Percentiles rank a stretch among this genome's conserved stretches.
These are phyloP conservation scores for Chloroclysta siterata DNA, from an alignment of 2,888 invertebrate genomes.

Conservation along the genomic window DNA sequence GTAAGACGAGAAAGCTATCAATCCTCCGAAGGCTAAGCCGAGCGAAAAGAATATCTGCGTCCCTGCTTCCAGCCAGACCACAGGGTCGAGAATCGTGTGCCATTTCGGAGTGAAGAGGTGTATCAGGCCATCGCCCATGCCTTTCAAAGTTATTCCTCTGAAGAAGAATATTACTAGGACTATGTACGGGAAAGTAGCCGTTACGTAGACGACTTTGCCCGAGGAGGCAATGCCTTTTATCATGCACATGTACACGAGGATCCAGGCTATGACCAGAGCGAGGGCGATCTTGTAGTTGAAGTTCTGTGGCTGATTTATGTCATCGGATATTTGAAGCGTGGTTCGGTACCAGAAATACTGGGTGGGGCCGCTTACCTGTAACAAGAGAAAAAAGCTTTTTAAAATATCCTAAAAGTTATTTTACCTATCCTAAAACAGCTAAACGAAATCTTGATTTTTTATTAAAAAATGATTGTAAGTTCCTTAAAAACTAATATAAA, in stretches of 20 bases:
- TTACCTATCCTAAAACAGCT: too few relatives aligned
- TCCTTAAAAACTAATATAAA: too few relatives aligned
- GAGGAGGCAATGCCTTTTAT: slow-evolving; percentile 99
- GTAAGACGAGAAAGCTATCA: slow-evolving; percentile 98
- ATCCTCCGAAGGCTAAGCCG: slow-evolving; percentile 97
- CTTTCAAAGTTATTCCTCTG: slow-evolving; percentile 95
- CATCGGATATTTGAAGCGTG: slow-evolving; percentile 94
- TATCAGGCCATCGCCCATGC: slow-evolving; percentile 92
- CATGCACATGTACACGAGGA: slow-evolving; percentile 97
- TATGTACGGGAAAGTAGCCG: slow-evolving; percentile 98
- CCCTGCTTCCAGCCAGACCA: slow-evolving; percentile 98
- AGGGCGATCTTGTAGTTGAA: slow-evolving; percentile 97
- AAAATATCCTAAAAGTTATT: too few relatives aligned
- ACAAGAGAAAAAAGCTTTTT: slow-evolving; percentile 57
- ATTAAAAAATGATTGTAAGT: too few relatives aligned
- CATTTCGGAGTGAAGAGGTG: slow-evolving; percentile 97
- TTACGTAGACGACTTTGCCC: slow-evolving; percentile 98
- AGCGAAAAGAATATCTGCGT: slow-evolving; percentile 99
- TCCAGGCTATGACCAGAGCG: slow-evolving; percentile 95
- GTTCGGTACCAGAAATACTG: slow-evolving; percentile 98
- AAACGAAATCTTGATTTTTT: too few relatives aligned
- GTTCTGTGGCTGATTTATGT: slow-evolving; percentile 92
- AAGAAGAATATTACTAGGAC: slow-evolving; percentile 98
- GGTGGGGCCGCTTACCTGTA: slow-evolving; percentile 94
- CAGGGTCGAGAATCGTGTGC: slow-evolving; percentile 95